Percentiles rank a stretch among this genome's conserved stretches.
Conservation (phyloP, 2,113 vertebrate species). For the Empidonax traillii region DNA sequence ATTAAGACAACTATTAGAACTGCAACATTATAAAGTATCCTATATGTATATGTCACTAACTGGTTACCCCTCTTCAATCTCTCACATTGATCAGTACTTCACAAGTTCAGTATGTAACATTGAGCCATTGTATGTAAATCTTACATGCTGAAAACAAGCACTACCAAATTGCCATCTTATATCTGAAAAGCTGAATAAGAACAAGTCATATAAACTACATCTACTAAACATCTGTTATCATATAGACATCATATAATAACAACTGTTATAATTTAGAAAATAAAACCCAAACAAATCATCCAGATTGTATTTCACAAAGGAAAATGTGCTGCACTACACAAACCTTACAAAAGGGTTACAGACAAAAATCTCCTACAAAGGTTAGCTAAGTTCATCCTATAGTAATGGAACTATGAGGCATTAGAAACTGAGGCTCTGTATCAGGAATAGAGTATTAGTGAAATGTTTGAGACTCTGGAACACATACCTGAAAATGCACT, state of each 20-base stretch:
- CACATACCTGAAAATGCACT: background rate
- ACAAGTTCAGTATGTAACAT: background rate
- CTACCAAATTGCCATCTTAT: background rate
- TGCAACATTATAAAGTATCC: background rate
- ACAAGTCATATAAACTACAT: background rate
- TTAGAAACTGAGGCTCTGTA: background rate
- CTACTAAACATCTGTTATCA: background rate
- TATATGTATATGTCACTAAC: background rate
- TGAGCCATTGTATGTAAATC: fast-evolving
- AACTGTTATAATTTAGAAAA: background rate
- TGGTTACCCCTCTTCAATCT: background rate
- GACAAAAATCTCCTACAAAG: background rate
- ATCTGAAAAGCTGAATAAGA: background rate
- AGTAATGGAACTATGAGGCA: background rate
- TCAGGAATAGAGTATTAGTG: background rate
- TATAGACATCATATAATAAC: background rate
- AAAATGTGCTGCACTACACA: background rate
- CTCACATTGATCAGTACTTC: background rate
- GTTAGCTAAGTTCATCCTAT: background rate
- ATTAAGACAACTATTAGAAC: background rate
- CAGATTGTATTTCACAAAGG: background rate
- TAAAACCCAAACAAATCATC: background rate
- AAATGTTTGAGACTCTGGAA: background rate
- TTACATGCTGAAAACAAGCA: background rate
- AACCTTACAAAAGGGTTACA: background rate